Conservation (phyloP, 1,140 invertebrate genomes). For the Amyelois transitella region DNA sequence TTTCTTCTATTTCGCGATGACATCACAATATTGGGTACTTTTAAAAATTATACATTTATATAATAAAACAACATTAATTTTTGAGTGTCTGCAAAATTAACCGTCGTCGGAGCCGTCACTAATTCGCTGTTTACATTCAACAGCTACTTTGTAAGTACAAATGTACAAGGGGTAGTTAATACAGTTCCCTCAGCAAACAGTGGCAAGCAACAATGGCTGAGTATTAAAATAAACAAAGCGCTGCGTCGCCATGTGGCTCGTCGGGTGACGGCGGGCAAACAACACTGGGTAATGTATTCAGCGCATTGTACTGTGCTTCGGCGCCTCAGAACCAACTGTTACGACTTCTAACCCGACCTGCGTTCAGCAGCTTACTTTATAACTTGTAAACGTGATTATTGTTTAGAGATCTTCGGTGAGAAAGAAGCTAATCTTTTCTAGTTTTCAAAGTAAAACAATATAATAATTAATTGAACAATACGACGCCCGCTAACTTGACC, state of each 20-base stretch:
- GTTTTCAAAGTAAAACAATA: too few relatives aligned
- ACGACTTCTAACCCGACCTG: background rate
- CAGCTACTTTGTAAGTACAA: constrained; percentile 25
- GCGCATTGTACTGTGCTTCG: constrained; percentile 21
- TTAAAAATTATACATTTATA: too few relatives aligned
- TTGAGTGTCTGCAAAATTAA: background rate
- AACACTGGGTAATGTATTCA: constrained; percentile 64
- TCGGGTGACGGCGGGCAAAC: constrained; percentile 51
- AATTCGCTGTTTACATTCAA: background rate
- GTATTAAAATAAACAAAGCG: constrained; percentile 70
- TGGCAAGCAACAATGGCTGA: constrained; percentile 57
- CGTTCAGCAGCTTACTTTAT: constrained; percentile 3
- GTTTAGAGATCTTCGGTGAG: too few relatives aligned
- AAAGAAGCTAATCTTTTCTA: too few relatives aligned
- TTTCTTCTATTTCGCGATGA: too few relatives aligned
- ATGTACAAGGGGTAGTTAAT: constrained; percentile 60
- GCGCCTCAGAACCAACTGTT: background rate
- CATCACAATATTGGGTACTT: too few relatives aligned
- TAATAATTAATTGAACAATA: too few relatives aligned
- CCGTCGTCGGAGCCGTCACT: background rate
- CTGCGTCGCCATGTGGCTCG: constrained; percentile 54
- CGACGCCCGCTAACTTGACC: too few relatives aligned
- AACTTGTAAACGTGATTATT: too few relatives aligned
- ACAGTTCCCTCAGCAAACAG: constrained; percentile 58
- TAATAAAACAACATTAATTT: background rate